Conservation (phyloP, 2,888 invertebrate species). For the Siphlonurus alternatus region DNA sequence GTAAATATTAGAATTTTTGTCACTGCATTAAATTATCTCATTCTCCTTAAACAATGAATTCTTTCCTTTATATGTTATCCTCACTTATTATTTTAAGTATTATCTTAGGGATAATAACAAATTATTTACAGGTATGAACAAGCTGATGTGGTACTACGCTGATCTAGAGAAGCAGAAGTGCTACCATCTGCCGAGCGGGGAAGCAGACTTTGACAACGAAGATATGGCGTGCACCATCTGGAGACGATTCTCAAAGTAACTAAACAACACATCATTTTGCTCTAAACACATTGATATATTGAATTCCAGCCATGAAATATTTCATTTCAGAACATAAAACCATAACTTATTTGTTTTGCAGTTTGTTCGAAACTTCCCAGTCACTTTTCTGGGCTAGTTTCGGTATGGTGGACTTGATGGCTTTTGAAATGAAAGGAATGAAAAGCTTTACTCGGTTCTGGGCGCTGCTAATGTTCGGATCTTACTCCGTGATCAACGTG, state of each 20-base stretch:
- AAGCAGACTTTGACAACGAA: constrained; percentile 70
- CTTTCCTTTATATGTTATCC: too few relatives aligned
- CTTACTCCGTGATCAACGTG: constrained; percentile 87
- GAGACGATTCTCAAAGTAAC: constrained; percentile 82
- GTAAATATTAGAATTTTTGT: constrained; percentile 31
- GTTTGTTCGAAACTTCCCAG: constrained; percentile 87
- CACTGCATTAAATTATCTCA: neutral
- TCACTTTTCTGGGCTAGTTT: constrained; percentile 94
- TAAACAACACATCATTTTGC: too few relatives aligned
- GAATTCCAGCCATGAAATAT: too few relatives aligned
- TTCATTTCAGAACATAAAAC: too few relatives aligned
- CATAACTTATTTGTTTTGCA: constrained; percentile 28
- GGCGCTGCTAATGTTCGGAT: constrained; percentile 90
- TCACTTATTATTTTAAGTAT: too few relatives aligned
- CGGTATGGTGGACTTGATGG: constrained; percentile 75
- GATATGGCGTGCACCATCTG: constrained; percentile 72
- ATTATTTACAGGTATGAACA: constrained; percentile 51
- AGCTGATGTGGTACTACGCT: constrained; percentile 83
- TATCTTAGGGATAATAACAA: neutral
- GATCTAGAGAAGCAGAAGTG: constrained; percentile 76
- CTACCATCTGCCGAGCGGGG: constrained; percentile 51
- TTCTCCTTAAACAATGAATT: too few relatives aligned
- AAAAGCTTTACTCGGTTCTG: constrained; percentile 86
- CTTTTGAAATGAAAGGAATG: constrained; percentile 74
- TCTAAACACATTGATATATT: too few relatives aligned